These are phyloP conservation scores for Typhlichthys subterraneus DNA, from an alignment of 2,797 vertebrate genomes.

Conservation along the genomic window DNA sequence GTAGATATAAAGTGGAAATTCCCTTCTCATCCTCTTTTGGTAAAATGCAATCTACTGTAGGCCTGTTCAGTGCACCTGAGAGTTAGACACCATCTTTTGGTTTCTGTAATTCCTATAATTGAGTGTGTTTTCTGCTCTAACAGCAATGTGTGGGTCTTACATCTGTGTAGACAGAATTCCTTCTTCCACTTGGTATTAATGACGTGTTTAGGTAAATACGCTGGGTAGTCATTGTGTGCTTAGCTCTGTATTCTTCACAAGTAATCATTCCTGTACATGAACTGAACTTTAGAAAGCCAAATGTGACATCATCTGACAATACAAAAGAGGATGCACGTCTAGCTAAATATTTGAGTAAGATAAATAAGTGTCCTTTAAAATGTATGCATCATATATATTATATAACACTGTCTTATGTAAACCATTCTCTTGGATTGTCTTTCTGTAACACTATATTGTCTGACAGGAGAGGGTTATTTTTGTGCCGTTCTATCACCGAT, in stretches of 20 bases:
- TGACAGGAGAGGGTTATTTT: slow-evolving; percentile 37
- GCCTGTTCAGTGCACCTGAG: slow-evolving; percentile 28
- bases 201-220: slow-evolving; percentile 18
- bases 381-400: neutral
- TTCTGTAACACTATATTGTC: slow-evolving; percentile 9
- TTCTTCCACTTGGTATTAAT: slow-evolving; percentile 6
- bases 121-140: slow-evolving; percentile 29
- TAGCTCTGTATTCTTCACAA: neutral
- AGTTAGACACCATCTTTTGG: slow-evolving; percentile 32
- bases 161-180: slow-evolving; percentile 15
- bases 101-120: slow-evolving; percentile 45
- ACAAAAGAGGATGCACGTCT: neutral
- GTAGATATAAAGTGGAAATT: slow-evolving; percentile 28
- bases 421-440: neutral
- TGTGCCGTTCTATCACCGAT: slow-evolving; percentile 45
- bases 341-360: neutral
- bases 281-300: slow-evolving; percentile 18
- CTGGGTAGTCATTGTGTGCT: neutral
- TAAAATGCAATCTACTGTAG: no score
- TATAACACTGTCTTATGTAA: neutral
- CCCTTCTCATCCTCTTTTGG: slow-evolving; percentile 13
- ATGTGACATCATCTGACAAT: neutral
- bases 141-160: slow-evolving; percentile 29
- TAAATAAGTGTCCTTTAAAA: neutral
- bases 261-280: slow-evolving; percentile 1